Base-by-base conservation (phyloP, 2,797 vertebrate species). In the Anolis apletophallus region DNA sequence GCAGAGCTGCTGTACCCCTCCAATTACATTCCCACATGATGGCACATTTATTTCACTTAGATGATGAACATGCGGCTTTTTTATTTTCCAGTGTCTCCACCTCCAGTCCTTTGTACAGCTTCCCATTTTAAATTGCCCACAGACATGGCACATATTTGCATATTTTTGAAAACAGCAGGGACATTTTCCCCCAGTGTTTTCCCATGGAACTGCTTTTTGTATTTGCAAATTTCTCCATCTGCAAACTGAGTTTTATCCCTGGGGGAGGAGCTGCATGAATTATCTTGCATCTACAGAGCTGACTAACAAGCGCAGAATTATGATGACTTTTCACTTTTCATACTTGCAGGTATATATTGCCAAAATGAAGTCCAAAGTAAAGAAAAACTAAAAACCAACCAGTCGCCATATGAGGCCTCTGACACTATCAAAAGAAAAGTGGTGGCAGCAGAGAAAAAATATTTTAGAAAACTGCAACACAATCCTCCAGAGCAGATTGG, bases 61-160 rank as follows among this genome's bases (percentile, higher is more conserved):
- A 93, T 88, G 90, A 92, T 90, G 93, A 87, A 17, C 59, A 68
- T 68, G 19, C 90, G 85, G 90, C 87, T 95, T 95, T 96, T 96
- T 93, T 94, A 95, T 96, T 96, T 97, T 96, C 95, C 95, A 96
- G 94, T 93, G 88, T 87, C 94, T 90, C 93, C 90, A 94, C 91
- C 90, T 93, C 93, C 88, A 92, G 88, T 83, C 93, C 93, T 94
- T 91, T 92, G 80, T 88, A 80, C 93, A 95, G 95, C 94, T 96
- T 93, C 92, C 91, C 90, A 95, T 93, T 93, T 93, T 93, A 95
- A 97, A 97, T 97, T 95, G 93, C 95, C 94, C 94, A 90, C 95
- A 97, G 96, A 91, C 93, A 92, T 96, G 93, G 90, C 91, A 94
- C 94, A 94, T 94, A 96, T 95, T 95, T 95, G 95, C 87, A 91